These are phyloP conservation scores for Sericinus montela DNA, from an alignment of 2,888 invertebrate species.

Conservation along the genomic window DNA sequence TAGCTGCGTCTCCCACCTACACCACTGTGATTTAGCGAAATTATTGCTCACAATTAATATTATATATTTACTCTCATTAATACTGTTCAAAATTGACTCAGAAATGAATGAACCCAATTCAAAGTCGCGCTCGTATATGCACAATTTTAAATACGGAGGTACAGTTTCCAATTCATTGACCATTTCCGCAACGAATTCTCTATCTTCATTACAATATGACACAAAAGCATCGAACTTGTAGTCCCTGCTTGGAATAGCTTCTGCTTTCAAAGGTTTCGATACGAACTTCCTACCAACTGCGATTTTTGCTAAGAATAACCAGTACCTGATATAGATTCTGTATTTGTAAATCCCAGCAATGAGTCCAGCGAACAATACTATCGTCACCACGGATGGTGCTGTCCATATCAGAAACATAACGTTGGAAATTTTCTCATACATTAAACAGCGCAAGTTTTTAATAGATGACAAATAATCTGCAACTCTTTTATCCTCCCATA, in stretches of 20 bases:
- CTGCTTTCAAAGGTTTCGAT: constrained; percentile 35
- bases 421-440: constrained; percentile 59
- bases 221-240: constrained; percentile 81
- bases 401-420: constrained; percentile 63
- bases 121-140: constrained; percentile 85
- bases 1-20: constrained; percentile 84
- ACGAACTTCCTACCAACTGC: constrained; percentile 65
- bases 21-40: constrained; percentile 86
- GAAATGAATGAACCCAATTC: constrained; percentile 81
- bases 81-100: constrained; percentile 82
- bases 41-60: constrained; percentile 83
- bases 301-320: constrained; percentile 76
- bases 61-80: constrained; percentile 82
- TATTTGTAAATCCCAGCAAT: constrained; percentile 52
- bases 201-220: constrained; percentile 80
- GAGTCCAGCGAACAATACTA: constrained; percentile 46
- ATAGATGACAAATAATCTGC: constrained; percentile 61
- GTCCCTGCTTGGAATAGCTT: constrained; percentile 33
- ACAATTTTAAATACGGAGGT: constrained; percentile 80
- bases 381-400: constrained; percentile 53
- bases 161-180: constrained; percentile 80
- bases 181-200: constrained; percentile 80
- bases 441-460: constrained; percentile 53
- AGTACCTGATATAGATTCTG: constrained; percentile 73
- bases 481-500: constrained; percentile 64